These are phyloP conservation scores for Conger conger DNA, from an alignment of 2,113 vertebrate species.

Conservation along the genomic window DNA sequence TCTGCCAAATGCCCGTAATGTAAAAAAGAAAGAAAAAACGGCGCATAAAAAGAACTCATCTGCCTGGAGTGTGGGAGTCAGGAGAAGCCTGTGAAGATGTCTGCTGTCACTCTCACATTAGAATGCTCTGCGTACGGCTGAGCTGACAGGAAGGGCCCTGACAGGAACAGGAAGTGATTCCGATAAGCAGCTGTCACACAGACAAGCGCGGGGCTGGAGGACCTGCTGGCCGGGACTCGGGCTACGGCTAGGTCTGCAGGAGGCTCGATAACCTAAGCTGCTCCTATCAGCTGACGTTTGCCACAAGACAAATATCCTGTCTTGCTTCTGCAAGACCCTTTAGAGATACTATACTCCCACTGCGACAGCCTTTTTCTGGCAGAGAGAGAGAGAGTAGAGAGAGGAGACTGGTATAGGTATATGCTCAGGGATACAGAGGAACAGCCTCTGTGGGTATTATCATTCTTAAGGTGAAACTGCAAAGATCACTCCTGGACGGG, in stretches of 20 bases:
- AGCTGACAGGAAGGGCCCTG: not conserved
- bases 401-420: not conserved
- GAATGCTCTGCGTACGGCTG: too few species aligned
- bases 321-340: not conserved
- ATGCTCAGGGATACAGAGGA: not conserved
- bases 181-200: not conserved
- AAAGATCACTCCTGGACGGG: not conserved
- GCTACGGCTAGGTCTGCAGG: not conserved
- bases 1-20: too few species aligned
- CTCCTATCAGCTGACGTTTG: not conserved
- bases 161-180: not conserved
- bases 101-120: too few species aligned
- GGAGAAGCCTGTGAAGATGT: too few species aligned
- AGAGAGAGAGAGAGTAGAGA: not conserved
- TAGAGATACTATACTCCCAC: not conserved
- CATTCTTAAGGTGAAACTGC: not conserved
- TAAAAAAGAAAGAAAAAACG: too few species aligned
- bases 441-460: not conserved
- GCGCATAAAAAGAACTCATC: too few species aligned
- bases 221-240: not conserved
- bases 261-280: not conserved
- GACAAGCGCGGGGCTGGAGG: not conserved
- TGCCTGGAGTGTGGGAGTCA: too few species aligned
- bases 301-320: slow-evolving; percentile 3
- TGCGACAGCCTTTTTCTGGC: not conserved